Percentiles rank a stretch among this genome's conserved stretches.
phyloP scores from a whole-genome alignment of 2,113 vertebrate genomes.

The Mus musculus region DNA sequence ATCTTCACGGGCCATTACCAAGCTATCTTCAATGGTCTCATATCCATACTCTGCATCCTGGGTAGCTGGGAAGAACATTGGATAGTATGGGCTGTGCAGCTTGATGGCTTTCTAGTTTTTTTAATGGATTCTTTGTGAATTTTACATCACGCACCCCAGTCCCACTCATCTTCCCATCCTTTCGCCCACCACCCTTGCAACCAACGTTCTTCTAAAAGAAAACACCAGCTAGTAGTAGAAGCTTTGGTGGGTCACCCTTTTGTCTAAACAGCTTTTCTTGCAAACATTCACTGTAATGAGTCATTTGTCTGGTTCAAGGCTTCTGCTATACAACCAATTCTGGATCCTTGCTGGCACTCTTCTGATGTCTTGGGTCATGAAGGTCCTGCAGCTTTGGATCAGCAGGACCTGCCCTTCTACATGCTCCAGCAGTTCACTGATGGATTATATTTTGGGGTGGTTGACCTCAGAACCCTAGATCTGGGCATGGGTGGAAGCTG shows the following conservation, averaged over 20 bases:
- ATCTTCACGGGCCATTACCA: neutral
- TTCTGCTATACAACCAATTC: neutral
- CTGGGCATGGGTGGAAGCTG: neutral
- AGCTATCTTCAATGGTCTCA: neutral
- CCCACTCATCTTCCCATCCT: neutral
- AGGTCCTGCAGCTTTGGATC: neutral
- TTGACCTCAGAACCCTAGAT: neutral
- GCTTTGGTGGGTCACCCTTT: neutral
- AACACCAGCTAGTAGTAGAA: neutral
- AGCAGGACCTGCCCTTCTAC: neutral
- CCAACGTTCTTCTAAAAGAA: neutral
- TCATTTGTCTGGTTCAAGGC: neutral
- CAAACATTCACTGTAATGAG: neutral
- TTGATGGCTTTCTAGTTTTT: neutral
- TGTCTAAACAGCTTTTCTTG: neutral
- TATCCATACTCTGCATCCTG: rapidly evolving
- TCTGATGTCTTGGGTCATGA: neutral
- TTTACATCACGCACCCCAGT: neutral
- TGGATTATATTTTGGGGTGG: neutral
- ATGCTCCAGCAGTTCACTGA: neutral
- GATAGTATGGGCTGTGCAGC: no score
- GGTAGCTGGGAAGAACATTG: no score
- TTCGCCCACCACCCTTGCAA: neutral
- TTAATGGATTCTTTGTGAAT: neutral
- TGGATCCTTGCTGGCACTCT: neutral